Evolutionary conservation across 2,888 invertebrate species (phyloP), one percentile per base, ranked within the genome.

Genomic region (Apamea anceps): DNA sequence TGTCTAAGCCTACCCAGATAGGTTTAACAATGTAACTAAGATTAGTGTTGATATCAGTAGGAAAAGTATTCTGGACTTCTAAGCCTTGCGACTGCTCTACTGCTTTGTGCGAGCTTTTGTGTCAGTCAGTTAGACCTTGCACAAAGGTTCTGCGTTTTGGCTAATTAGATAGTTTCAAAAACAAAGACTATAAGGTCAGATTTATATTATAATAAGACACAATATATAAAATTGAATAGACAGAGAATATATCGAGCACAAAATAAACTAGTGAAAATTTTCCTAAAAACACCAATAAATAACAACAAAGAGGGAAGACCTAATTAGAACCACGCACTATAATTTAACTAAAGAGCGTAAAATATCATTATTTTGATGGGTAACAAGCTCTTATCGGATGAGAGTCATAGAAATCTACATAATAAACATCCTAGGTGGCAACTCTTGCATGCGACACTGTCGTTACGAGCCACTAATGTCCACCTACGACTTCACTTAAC

Each of bases 401-500:
- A 88, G 88, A 91, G 37, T 60, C 57, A 18, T 84, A 89, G 80
- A 81, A 89, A 91, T 91, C 88, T 89, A 90, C 92, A 92, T 91
- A 92, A 91, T 92, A 92, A 93, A 93, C 91, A 92, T 93, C 91
- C 87, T 87, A 90, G 89, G 89, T 88, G 89, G 87, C 70, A 85
- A 83, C 81, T 89, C 87, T 79, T 80, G 94, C 96, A 96, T 96
- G 96, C 95, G 90, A 96, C 91, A 86, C 82, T 84, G 93, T 95
- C 96, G 93, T 96, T 96, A 96, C 92, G 89, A 88, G 85, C 85
- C 91, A 87, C 91, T 94, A 93, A 95, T 94, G 94, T 90, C 91
- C 92, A 93, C 92, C 91, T 93, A 92, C 91, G 90, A 93, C 93
- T 91, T 92, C 95, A 94, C 94, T 95, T 95, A 95, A 94, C 94